Base-by-base conservation (phyloP, 2,113 vertebrate genomes). In the Eublepharis macularius region DNA sequence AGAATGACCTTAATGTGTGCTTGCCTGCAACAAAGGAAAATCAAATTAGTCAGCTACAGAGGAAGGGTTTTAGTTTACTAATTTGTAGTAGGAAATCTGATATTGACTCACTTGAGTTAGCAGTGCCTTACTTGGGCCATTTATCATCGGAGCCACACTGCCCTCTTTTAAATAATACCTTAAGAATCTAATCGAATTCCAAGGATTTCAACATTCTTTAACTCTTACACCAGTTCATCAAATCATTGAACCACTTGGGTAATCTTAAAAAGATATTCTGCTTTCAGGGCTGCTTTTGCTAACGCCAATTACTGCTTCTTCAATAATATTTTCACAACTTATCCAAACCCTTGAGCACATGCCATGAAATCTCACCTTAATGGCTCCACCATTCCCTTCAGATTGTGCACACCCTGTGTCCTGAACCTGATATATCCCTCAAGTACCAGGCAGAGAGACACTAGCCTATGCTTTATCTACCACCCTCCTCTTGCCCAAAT, bases 31-130 rank as follows among this genome's bases (percentile, higher is more conserved):
- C 32, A 81, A 86, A 54, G 47, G 69, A 41, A 86, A 86, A 86
- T 86, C 79, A 70, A 86, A 86, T 82, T 78, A 73, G 19, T 14
- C 0, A 2, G 17, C 32, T 43, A 51, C n/a, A 81, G 60, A 80
- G 49, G 29, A 21, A 82, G 83, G 89, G 75, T 63, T 17, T 57
- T 76, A 83, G 78, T 80, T 83, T 91, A 90, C 41, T 70, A 81
- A 91, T 39, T 82, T 70, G 32, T 77, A 83, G n/a, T 16, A 83
- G 21, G 70, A 87, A 88, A 84, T 0, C 0, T 29, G 51, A 14
- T 41, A 74, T 60, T 57, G 19, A 76, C 36, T 11, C 66, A 66
- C 85, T 85, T 75, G 8, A 66, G 36, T 78, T 49, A 80, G 86
- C 41, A 83, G 34, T 21, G 32, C 60, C 29, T 63, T 63, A 63